Evolutionary conservation across 2,888 invertebrate genomes (phyloP).

Genomic region (Oligia fasciuncula): DNA sequence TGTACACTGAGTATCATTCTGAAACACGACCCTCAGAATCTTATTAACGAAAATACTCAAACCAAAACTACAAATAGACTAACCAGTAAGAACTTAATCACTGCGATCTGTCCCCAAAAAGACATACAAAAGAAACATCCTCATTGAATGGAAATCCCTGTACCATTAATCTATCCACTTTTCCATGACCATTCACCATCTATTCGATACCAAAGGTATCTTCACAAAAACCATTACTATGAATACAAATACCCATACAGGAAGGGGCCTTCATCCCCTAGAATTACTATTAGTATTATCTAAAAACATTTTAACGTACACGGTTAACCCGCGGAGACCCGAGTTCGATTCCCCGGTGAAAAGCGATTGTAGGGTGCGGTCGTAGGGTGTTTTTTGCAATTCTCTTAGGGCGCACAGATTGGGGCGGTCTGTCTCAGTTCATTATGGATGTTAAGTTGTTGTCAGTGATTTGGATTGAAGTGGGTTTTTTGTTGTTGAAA

Average conservation of each 20-base stretch:
- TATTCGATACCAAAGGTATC: conserved; percentile 76
- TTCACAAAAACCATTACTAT: conserved; percentile 83
- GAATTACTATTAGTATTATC: conserved; percentile 89
- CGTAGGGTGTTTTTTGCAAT: conserved; percentile 80
- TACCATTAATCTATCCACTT: conserved; percentile 71
- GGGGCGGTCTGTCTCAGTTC: conserved; percentile 80
- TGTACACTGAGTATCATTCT: neutral
- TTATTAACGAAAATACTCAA: conserved; percentile 42
- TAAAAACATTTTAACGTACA: conserved; percentile 89
- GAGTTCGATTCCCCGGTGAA: conserved; percentile 82
- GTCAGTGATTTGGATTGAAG: conserved; percentile 76
- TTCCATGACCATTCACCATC: conserved; percentile 78
- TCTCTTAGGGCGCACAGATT: conserved; percentile 82
- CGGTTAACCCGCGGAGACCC: conserved; percentile 89
- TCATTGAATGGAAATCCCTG: conserved; percentile 67
- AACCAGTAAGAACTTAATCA: conserved; percentile 61
- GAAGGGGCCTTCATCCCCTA: conserved; percentile 77
- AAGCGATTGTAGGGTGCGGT: conserved; percentile 83
- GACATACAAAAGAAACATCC: conserved; percentile 66
- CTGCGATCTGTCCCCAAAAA: conserved; percentile 65
- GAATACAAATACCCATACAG: conserved; percentile 84
- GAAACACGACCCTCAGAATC: conserved; percentile 1
- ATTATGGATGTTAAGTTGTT: conserved; percentile 84
- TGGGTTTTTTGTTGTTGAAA: conserved; percentile 62
- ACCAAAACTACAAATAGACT: conserved; percentile 43